Conservation (phyloP, 2,888 invertebrate genomes). For the Caenorhabditis sp. region DNA sequence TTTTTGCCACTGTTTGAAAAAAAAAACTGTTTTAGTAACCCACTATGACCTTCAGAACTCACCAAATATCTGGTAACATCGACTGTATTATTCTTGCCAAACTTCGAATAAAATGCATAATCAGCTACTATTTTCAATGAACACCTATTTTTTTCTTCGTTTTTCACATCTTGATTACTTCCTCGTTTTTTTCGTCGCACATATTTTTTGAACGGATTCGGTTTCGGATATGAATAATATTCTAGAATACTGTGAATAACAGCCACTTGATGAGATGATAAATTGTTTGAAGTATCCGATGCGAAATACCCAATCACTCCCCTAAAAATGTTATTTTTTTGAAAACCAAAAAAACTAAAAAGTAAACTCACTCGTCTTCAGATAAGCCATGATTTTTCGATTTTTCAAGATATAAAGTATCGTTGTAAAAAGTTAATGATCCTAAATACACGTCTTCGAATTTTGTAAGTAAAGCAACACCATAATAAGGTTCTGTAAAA, state of each 20-base stretch:
- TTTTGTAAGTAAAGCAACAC: slow-evolving; percentile 20
- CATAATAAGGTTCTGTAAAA: slow-evolving; percentile 23
- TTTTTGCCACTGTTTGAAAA: no score
- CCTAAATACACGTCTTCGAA: slow-evolving; percentile 20
- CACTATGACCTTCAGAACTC: no score
- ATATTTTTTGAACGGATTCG: slow-evolving; percentile 17
- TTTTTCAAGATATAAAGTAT: slow-evolving; percentile 28
- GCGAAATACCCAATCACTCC: slow-evolving; percentile 26
- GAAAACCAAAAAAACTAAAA: slow-evolving; percentile 11
- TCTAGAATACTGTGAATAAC: no score
- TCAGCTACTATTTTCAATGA: slow-evolving; percentile 48
- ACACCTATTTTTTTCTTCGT: slow-evolving; percentile 41
- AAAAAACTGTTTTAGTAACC: no score
- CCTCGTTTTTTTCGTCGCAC: not conserved
- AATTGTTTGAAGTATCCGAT: slow-evolving; percentile 18
- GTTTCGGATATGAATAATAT: slow-evolving; percentile 3
- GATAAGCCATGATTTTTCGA: not conserved
- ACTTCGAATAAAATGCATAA: slow-evolving; percentile 41
- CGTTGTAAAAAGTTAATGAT: slow-evolving; percentile 16
- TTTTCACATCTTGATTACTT: not conserved
- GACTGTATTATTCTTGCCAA: slow-evolving; percentile 38
- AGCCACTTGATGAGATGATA: no score
- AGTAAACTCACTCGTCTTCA: not conserved
- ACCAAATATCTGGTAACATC: slow-evolving; percentile 39
- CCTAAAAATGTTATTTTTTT: slow-evolving; percentile 9